Evolutionary conservation across 2,797 vertebrate species (phyloP), one percentile per base, ranked within the genome.

Genomic region (Natrix natrix): DNA sequence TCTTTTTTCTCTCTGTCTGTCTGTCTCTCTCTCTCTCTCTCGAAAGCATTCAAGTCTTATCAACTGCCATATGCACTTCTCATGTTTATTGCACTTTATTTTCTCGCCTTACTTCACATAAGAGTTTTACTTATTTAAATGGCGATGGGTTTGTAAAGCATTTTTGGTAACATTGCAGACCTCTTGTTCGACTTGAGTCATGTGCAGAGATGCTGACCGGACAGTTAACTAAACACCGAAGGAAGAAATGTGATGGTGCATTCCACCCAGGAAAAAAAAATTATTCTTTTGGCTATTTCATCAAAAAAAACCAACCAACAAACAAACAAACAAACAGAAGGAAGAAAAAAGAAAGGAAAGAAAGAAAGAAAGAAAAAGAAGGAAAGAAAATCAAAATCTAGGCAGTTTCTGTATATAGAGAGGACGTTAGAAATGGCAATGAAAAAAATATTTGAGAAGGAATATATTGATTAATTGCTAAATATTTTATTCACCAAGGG

Each of bases 401-500:
- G 98, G 98, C 98, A 98, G 98, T 99, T 99, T 99, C 98, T 99
- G 98, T 99, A 99, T 98, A 99, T 99, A 99, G 99, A 99, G 98
- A 98, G 98, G 99, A 98, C 98, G 99, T 98, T 98, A 98, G 98
- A 98, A 97, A 98, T 98, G 98, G 98, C 98, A 98, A 98, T 98
- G 97, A 98, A 99, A 97, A 98, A 98, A 98, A 98, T 99, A 99
- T 98, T 99, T 98, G 98, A 99, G 98, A 98, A 98, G 99, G 99
- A 99, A 98, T 99, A 99, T 99, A 99, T 99, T 99, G 98, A 97
- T 97, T 98, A 98, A 98, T 98, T 98, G 97, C 97, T 98, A 98
- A 99, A 99, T 99, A 99, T 99, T 99, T 99, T 99, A 99, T 99
- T 99, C 99, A 99, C 98, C 99, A 98, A 99, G 98, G 98, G 99